Evolutionary conservation across 2,888 invertebrate genomes (phyloP), one percentile per base, ranked within the genome.

Genomic region (Conus canariensis): DNA sequence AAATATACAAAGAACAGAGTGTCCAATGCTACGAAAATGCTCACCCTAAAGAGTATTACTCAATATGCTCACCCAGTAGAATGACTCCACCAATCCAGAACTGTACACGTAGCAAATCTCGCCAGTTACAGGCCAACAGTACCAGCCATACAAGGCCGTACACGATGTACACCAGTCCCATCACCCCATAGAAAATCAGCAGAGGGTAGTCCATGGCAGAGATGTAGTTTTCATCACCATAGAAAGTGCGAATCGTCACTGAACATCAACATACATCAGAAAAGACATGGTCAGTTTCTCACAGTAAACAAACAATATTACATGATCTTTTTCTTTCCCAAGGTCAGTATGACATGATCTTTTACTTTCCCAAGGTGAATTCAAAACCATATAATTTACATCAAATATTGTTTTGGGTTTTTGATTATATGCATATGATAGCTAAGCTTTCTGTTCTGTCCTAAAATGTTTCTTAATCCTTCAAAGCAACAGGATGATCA

Each of bases 41-140:
- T 70, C 70, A 12, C 70, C 70, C 22, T 70, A 19, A 16, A 70
- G 22, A 12, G 0, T 22, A 12, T 70, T 19, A 19, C 19, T 70
- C 70, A 16, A 12, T 77, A 25, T 25, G 14, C 93, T 92, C 92
- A 96, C 99, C 98, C 4, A 99, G 96, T 19, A 99, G 96, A 90
- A 99, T 98, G 22, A 99, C 98, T 60, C 97, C 98, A 10, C 98
- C 99, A 95, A 99, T 98, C 99, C 99, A 99, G 96, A 98, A 99
- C 97, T 99, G 99, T 83, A 99, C 98, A 67, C 99, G 97, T 88
- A 99, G 97, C 56, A 99, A 97, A 96, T 99, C 99, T 80, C 98
- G 97, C 98, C 99, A 99, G 96, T 98, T 98, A 93, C 98, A 97
- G 94, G 98, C 98, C 89, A 98, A 98, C 87, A 98, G 97, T 0